phyloP scores from a whole-genome alignment of 2,113 vertebrate species.

The Notarius quadriscutis region DNA sequence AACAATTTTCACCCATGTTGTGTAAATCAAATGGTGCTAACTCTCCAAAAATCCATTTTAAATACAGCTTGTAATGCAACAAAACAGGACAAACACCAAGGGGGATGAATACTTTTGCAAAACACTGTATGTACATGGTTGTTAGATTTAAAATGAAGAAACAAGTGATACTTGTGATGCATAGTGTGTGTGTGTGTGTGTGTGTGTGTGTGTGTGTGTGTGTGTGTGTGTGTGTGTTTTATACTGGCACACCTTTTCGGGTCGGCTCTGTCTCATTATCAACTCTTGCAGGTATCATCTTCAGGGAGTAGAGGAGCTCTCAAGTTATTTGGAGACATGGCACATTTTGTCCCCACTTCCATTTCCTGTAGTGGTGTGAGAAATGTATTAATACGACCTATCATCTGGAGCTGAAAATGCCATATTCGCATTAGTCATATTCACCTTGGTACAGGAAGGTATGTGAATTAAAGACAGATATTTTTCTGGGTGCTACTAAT shows the following conservation, averaged over 20 bases:
- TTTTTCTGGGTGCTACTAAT: neutral
- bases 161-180: neutral
- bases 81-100: too few relatives aligned
- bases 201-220: neutral
- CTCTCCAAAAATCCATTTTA: too few relatives aligned
- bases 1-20: too few relatives aligned
- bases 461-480: neutral
- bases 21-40: too few relatives aligned
- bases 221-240: neutral
- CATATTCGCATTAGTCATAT: slow-evolving; percentile 19
- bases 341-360: neutral
- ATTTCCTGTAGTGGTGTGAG: neutral
- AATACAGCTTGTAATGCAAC: too few relatives aligned
- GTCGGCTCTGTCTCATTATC: slow-evolving; percentile 12
- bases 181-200: neutral
- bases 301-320: slow-evolving; percentile 20
- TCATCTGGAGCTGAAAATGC: neutral
- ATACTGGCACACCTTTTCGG: neutral
- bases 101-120: too few relatives aligned
- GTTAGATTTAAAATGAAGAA: slow-evolving; percentile 8
- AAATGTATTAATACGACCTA: slow-evolving; percentile 7
- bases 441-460: slow-evolving; percentile 12
- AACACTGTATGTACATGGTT: neutral
- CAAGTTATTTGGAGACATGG: neutral
- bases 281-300: slow-evolving; percentile 7